Evolutionary conservation across 1,140 invertebrate species (phyloP).

Genomic region (Elymnias hypermnestra): DNA sequence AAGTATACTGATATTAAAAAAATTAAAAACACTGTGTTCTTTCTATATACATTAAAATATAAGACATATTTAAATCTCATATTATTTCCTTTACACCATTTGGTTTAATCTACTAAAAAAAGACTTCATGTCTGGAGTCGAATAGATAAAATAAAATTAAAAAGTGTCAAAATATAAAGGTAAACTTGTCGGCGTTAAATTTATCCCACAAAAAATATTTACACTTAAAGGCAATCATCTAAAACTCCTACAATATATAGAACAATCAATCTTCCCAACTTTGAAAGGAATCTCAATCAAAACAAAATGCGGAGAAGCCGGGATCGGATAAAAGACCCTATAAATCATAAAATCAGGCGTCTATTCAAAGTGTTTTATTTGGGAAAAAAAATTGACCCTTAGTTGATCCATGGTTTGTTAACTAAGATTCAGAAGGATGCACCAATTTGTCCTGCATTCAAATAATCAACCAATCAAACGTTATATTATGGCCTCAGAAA

Average conservation of each 20-base stretch:
- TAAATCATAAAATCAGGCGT: constrained; percentile 73
- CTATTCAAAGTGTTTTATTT: constrained; percentile 65
- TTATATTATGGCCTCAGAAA: constrained; percentile 68
- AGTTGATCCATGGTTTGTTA: constrained; percentile 43
- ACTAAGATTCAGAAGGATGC: constrained; percentile 39
- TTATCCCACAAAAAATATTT: constrained; percentile 44
- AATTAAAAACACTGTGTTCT: no score
- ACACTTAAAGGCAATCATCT: constrained; percentile 54
- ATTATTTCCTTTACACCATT: no score
- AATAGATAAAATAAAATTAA: no score
- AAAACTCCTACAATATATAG: constrained; percentile 64
- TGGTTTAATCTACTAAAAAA: no score
- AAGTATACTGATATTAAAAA: no score
- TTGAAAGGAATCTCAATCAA: constrained; percentile 71
- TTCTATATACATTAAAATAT: no score
- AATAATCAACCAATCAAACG: constrained; percentile 49
- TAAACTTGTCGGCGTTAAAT: constrained; percentile 5
- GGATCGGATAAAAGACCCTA: constrained; percentile 61
- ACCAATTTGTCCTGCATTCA: constrained; percentile 64
- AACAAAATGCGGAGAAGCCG: constrained; percentile 67
- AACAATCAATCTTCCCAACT: constrained; percentile 69
- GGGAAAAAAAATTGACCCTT: constrained; percentile 59
- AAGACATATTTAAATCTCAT: no score
- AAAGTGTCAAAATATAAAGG: background rate
- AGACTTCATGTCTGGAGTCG: no score